Conservation (phyloP, 2,113 vertebrate species). For the Scophthalmus maximus region DNA sequence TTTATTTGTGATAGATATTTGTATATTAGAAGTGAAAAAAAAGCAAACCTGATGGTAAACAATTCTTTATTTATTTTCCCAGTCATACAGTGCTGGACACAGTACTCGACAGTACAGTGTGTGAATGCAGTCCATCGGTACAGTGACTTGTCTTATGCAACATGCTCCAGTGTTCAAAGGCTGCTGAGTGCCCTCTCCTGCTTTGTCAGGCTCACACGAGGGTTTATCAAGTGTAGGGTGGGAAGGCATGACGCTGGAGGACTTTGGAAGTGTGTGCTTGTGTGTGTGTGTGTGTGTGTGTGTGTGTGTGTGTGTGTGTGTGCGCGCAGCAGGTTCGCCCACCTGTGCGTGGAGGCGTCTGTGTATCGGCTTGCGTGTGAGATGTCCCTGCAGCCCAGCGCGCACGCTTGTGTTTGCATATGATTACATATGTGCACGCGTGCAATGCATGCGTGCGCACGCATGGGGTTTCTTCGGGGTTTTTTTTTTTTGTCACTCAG, state of each 20-base stretch:
- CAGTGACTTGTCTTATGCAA: slow-evolving; percentile 62
- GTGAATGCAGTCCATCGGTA: slow-evolving; percentile 47
- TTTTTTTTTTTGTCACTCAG: slow-evolving; percentile 34
- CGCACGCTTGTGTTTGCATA: slow-evolving; percentile 53
- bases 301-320: slow-evolving; percentile 35
- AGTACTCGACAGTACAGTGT: slow-evolving; percentile 17
- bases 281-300: slow-evolving; percentile 38
- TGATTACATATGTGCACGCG: slow-evolving; percentile 46
- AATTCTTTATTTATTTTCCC: slow-evolving; percentile 7
- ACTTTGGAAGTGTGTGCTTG: slow-evolving; percentile 52
- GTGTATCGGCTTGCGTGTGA: not conserved
- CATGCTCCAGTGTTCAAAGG: slow-evolving; percentile 73
- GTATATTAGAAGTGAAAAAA: not conserved
- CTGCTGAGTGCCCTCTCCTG: slow-evolving; percentile 78
- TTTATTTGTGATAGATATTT: not conserved
- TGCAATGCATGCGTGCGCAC: slow-evolving; percentile 24
- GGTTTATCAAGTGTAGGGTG: slow-evolving; percentile 67
- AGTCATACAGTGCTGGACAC: slow-evolving; percentile 29
- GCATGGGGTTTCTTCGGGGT: slow-evolving; percentile 41
- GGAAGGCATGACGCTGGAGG: slow-evolving; percentile 57
- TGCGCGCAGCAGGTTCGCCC: slow-evolving; percentile 15
- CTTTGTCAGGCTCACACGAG: slow-evolving; percentile 74
- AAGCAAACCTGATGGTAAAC: not conserved
- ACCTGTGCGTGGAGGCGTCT: not conserved
- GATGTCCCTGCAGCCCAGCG: slow-evolving; percentile 6